These are phyloP conservation scores for Macrosoma leucophasiata DNA, from an alignment of 2,888 invertebrate species.

Conservation along the genomic window DNA sequence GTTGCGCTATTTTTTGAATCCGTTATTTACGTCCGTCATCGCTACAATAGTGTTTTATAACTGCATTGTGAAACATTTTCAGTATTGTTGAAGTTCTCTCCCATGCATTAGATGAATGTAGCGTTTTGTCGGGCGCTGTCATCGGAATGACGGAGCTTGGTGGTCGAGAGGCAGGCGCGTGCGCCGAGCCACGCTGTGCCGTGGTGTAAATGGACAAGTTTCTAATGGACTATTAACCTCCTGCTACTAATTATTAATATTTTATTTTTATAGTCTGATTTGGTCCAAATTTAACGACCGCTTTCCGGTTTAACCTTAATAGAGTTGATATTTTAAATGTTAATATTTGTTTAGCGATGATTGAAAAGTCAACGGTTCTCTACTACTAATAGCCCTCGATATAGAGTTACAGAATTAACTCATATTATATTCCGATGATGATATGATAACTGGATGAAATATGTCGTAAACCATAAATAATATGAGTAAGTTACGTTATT, in stretches of 20 bases:
- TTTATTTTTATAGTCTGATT: constrained; percentile 59
- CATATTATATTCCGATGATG: constrained; percentile 38
- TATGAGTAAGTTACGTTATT: constrained; percentile 29
- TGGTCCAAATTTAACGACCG: constrained; percentile 57
- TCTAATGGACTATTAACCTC: constrained; percentile 62
- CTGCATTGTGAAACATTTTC: too few relatives aligned
- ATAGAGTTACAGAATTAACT: constrained; percentile 43
- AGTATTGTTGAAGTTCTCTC: too few relatives aligned
- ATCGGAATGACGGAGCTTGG: too few relatives aligned
- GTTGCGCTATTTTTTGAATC: constrained; percentile 43
- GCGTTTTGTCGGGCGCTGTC: too few relatives aligned
- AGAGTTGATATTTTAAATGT: constrained; percentile 50
- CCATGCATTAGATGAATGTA: too few relatives aligned
- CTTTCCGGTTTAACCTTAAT: constrained; percentile 55
- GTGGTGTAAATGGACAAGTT: too few relatives aligned
- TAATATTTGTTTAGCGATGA: constrained; percentile 56
- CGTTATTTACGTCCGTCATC: constrained; percentile 43
- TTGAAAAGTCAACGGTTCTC: constrained; percentile 55
- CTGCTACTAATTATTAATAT: constrained; percentile 64
- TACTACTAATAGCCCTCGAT: constrained; percentile 37
- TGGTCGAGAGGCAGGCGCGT: too few relatives aligned
- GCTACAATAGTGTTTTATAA: constrained; percentile 44
- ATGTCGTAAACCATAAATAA: constrained; percentile 31
- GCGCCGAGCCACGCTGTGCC: too few relatives aligned
- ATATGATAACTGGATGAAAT: constrained; percentile 37